Base-by-base conservation (phyloP, 2,888 invertebrate species). In the Hydrotaea diabolus region DNA sequence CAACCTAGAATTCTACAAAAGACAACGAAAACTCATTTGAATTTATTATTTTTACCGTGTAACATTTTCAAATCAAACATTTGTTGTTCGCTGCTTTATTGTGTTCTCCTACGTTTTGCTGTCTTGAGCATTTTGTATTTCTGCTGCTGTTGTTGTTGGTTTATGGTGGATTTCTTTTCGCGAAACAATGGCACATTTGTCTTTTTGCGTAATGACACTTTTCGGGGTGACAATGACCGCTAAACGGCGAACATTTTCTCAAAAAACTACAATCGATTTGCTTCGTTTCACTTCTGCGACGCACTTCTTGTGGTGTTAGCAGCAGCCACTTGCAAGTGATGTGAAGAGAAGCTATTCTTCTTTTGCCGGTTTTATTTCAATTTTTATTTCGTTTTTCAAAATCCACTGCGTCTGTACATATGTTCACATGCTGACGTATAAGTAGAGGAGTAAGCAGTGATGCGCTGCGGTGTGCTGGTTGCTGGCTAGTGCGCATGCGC, bases 171-270 rank as follows among this genome's bases (percentile, higher is more conserved):
- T 43, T 53, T 31, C 0, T 31, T 72, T 36, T 55, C 13, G 43
- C 26, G 55, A 55, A 88, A 90, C 90, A 89, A 90, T 90, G 87
- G 88, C 86, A 89, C 87, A 89, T 89, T 89, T 88, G 88, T 88
- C 87, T 88, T 88, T 84, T 85, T 62, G 66, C 78, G 72, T 59
- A 81, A 75, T 59, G 66, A 39, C 85, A 81, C 69, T 69, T 69
- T 69, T 69, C 83, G 83, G 87, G 87, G 88, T 88, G 89, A 89
- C 89, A 89, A 88, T 88, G 89, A 88, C 89, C 88, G 88, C 86
- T 87, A 86, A 85, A 83, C 73, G 77, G 59, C 71, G 75, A 71
- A 75, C 23, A 53, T 69, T 69, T 46, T 69, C 46, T 62, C 62
- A 31, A 43, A 46, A n/a, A 31, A 31, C 31, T 23, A 1, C 69